Evolutionary conservation across 2,888 invertebrate species (phyloP), one percentile per base, ranked within the genome.

Genomic region (Antitype chi): DNA sequence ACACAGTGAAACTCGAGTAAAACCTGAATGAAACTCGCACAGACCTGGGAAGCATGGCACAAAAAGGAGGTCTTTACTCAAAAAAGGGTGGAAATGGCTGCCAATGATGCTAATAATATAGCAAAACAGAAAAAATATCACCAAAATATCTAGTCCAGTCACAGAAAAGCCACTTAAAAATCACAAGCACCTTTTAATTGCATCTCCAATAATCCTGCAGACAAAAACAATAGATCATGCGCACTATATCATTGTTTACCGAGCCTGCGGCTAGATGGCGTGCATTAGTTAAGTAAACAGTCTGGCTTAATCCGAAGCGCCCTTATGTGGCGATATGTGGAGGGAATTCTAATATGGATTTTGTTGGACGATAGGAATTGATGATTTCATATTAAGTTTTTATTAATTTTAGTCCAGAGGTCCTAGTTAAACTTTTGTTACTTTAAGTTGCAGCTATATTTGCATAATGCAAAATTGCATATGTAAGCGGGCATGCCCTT

Each of bases 211-310:
- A 94, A 95, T 93, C 93, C 90, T 79, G 76, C 91, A 93, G 93
- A 92, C 93, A 90, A 93, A 93, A 94, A 93, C 93, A 95, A 91
- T 92, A 93, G 92, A 92, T 93, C 92, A 89, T 89, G 71, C 73
- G 78, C 78, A 83, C 80, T 60, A 13, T 75, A 63, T 32, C 74
- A 28, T 78, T 96, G 95, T 96, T 95, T 94, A 93, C 92, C 81
- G 77, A 93, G 92, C 95, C 95, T 81, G 88, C 92, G 94, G 96
- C 93, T 95, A 96, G 95, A 94, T 96, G 95, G 95, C 95, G 94
- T 95, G 95, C 96, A 96, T 96, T 96, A 96, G 94, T 92, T 93
- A 87, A 92, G 94, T 94, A 91, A 96, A 96, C 94, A 96, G 87
- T 87, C 89, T 78, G 88, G 89, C 87, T 83, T 94, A 94, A 96